Evolutionary conservation across 2,888 invertebrate species (phyloP), one percentile per base, ranked within the genome.

Genomic region (Synergus laeviventris): DNA sequence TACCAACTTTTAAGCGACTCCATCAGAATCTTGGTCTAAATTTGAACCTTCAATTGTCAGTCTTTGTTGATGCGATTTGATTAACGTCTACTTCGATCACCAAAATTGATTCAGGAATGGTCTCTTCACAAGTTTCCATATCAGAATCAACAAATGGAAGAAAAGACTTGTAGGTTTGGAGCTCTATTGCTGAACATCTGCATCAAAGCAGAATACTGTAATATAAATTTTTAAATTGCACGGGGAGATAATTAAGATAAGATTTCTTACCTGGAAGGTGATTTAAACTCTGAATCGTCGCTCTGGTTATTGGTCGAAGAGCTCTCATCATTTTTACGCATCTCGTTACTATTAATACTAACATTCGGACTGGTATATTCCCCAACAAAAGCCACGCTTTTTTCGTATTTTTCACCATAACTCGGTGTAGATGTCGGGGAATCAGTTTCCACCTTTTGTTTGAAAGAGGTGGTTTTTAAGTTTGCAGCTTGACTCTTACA

Each of bases 71-170:
- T 5, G 81, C 82, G 12, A 74, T 75, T 2, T 78, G 82, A 78
- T 87, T 88, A 1, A 88, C 85, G 36, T 88, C 88, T 2, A 84
- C 88, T 36, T 88, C 87, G 60, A 87, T 87, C 1, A 88, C 83
- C 62, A 87, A 85, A 36, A 84, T 84, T n/a, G 87, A 84, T 12
- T 85, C 84, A 0, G 85, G 81, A 54, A 54, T 54, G 5, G n/a
- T 18, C 18, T 54, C 49, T 54, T 54, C 49, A 54, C 49, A 54
- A 54, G 18, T 1, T 54, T 9, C 49, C 18, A 54, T 2, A 2
- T 9, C 9, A n/a, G 18, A n/a, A 18, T 54, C 49, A 18, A 54
- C 18, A 9, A 54, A 54, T 18, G 49, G n/a, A 54, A 54, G 9
- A 3, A 54, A 18, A 54, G 49, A 9, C 49, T 54, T 54, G 49